Conservation (phyloP, 1,140 invertebrate species). For the Vanessa tameamea region DNA sequence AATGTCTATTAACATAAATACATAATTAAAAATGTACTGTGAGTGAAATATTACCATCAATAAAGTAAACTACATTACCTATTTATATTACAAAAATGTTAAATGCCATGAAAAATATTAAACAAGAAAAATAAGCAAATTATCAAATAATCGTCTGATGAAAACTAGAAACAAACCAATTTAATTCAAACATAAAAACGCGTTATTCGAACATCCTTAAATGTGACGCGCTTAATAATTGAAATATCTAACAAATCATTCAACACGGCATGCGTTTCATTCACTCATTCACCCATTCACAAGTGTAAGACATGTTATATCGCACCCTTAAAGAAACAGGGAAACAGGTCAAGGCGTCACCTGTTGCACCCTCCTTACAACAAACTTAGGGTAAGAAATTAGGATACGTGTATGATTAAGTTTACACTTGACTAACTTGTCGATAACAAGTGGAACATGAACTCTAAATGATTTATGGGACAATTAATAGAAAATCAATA, state of each 20-base stretch:
- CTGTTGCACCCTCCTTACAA: slow-evolving; percentile 62
- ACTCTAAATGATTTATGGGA: not conserved
- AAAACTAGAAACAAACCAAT: too few species aligned
- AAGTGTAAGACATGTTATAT: slow-evolving; percentile 46
- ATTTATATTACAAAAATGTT: too few species aligned
- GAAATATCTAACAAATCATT: slow-evolving; percentile 2
- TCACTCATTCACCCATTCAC: slow-evolving; percentile 12
- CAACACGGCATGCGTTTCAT: slow-evolving; percentile 20
- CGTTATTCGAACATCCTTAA: not conserved
- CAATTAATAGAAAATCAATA: not conserved
- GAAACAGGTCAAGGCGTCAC: slow-evolving; percentile 69
- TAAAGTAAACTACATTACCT: too few species aligned
- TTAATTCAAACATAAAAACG: too few species aligned
- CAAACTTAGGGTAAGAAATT: slow-evolving; percentile 44
- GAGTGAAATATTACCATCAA: too few species aligned
- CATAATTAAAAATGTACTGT: too few species aligned
- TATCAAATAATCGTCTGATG: too few species aligned
- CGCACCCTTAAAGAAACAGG: slow-evolving; percentile 64
- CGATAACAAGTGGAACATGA: not conserved
- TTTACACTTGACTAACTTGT: slow-evolving; percentile 23
- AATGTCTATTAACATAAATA: too few species aligned
- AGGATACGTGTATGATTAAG: slow-evolving; percentile 45
- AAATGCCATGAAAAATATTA: too few species aligned
- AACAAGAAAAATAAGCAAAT: too few species aligned
- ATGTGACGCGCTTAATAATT: not conserved